Conservation (phyloP, 2,888 invertebrate species). For the Oligia strigilis region DNA sequence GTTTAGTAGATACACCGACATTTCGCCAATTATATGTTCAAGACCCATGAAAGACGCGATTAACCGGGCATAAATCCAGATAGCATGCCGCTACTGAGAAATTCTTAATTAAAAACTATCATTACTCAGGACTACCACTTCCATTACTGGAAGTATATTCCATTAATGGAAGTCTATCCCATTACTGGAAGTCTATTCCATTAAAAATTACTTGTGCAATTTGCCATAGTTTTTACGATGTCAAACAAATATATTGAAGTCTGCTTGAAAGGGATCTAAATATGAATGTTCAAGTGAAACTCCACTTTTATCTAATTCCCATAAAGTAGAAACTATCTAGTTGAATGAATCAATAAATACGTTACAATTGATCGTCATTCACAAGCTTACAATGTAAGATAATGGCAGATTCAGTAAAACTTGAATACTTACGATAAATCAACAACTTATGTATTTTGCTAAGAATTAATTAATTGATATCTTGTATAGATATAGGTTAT, state of each 20-base stretch:
- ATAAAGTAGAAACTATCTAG: conserved; percentile 35
- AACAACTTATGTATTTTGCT: conserved; percentile 12
- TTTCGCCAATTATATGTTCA: background rate
- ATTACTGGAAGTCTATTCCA: background rate
- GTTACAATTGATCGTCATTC: conserved; percentile 45
- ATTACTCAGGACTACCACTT: background rate
- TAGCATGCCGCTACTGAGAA: background rate
- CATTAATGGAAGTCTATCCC: background rate
- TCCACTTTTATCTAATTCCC: conserved; percentile 4
- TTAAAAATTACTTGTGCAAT: conserved; percentile 12
- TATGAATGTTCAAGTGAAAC: conserved; percentile 24
- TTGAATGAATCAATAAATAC: conserved; percentile 61
- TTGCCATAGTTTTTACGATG: conserved; percentile 1
- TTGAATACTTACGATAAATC: conserved; percentile 19
- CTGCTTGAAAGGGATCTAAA: conserved; percentile 10
- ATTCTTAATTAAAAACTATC: background rate
- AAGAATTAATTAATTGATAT: conserved; percentile 27
- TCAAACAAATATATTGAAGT: conserved; percentile 7
- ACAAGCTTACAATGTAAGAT: conserved; percentile 42
- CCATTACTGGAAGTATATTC: background rate
- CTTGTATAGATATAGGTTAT: conserved; percentile 28
- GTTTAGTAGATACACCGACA: background rate
- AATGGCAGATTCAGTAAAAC: conserved; percentile 10
- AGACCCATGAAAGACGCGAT: background rate
- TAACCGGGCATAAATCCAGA: background rate